Percentiles rank a stretch among this genome's conserved stretches.
Conservation (phyloP, 2,113 vertebrate genomes). For the Machaerirhynchus nigripectus region DNA sequence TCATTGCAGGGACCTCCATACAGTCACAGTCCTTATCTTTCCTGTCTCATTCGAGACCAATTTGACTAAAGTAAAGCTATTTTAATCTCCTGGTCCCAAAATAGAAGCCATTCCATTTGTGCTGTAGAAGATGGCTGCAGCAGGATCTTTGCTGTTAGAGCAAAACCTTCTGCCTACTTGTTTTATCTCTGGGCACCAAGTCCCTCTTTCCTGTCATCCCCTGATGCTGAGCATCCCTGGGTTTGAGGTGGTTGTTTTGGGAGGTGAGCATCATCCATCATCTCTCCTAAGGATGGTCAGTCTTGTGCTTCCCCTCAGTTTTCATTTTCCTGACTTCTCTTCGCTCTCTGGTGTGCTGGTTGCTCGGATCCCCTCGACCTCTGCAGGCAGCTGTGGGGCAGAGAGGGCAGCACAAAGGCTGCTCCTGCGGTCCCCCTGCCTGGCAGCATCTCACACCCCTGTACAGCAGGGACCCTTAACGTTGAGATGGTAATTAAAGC, state of each 20-base stretch:
- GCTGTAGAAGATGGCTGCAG: background rate
- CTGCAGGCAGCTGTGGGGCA: background rate
- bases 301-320: background rate
- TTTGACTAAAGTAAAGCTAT: slow-evolving; percentile 50
- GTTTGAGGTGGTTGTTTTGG: background rate
- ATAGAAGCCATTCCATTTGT: slow-evolving; percentile 45
- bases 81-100: slow-evolving; percentile 44
- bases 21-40: background rate
- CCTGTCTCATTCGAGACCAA: background rate
- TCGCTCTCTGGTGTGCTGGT: accelerated
- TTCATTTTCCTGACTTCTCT: background rate
- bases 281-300: background rate
- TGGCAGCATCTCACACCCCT: background rate
- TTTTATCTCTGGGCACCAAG: background rate
- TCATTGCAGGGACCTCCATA: background rate
- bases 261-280: accelerated
- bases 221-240: background rate
- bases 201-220: background rate
- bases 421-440: background rate
- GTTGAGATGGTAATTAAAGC: background rate
- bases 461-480: background rate
- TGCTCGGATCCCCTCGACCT: background rate
- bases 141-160: background rate
- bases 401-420: accelerated
- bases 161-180: background rate